Percentiles rank a stretch among this genome's conserved stretches.
Evolutionary conservation across 2,797 vertebrate species (phyloP).

Genomic region (Premnoplex brunnescens): DNA sequence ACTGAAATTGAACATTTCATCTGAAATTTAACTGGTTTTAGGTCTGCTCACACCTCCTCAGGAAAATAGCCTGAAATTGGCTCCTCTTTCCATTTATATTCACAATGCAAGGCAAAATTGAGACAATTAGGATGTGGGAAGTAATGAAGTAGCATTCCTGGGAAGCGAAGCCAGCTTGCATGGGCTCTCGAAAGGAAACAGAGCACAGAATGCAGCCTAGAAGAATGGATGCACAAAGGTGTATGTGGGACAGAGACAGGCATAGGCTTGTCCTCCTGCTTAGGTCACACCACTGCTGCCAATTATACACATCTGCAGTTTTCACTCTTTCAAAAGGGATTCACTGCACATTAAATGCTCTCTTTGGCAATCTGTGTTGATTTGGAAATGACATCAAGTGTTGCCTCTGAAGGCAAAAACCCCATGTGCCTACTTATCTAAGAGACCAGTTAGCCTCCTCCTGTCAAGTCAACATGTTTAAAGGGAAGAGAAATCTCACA

Average conservation of each 20-base stretch:
- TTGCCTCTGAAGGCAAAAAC: not conserved
- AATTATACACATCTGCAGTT: not conserved
- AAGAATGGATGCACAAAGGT: accelerated
- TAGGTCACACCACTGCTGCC: not conserved
- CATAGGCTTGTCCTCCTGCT: not conserved
- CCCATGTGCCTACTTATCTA: not conserved
- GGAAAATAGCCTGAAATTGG: not conserved
- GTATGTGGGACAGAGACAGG: accelerated
- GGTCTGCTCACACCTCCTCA: not conserved
- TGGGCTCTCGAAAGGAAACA: not conserved
- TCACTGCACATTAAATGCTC: not conserved
- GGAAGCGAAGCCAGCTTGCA: not conserved
- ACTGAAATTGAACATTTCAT: not conserved
- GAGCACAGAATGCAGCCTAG: not conserved
- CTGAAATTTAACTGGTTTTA: not conserved
- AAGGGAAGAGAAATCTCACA: not conserved
- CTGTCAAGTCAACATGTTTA: not conserved
- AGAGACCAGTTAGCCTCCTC: slow-evolving; percentile 3
- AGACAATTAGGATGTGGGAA: not conserved
- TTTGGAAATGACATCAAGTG: not conserved
- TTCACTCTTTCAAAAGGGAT: not conserved
- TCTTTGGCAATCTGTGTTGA: not conserved
- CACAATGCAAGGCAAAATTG: not conserved
- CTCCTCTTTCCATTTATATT: accelerated
- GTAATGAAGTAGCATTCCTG: accelerated